Evolutionary conservation across 2,888 invertebrate genomes (phyloP).

Genomic region (Seira musarum): DNA sequence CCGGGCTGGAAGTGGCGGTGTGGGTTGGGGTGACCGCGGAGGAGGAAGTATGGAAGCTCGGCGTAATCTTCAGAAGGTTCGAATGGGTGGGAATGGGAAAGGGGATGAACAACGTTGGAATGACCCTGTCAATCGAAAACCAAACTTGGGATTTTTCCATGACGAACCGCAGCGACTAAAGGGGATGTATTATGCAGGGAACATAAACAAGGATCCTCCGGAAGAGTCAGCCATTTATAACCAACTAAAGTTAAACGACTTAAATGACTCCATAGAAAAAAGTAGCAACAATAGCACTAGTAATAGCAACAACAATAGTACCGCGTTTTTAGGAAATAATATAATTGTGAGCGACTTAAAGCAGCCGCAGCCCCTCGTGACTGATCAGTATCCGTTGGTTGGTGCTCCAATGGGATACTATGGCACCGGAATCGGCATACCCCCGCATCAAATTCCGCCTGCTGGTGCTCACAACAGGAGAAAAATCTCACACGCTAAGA

Average conservation of each 20-base stretch:
- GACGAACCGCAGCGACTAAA: no score
- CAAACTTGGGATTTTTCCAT: no score
- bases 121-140: no score
- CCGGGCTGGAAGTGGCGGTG: conserved; percentile 35
- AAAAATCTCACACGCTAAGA: conserved; percentile 45
- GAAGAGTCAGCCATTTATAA: no score
- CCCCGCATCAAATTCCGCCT: neutral
- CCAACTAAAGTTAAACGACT: no score
- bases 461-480: conserved; percentile 47
- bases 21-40: conserved; percentile 11
- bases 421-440: conserved; percentile 12
- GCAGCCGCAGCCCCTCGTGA: conserved; percentile 16
- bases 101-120: no score
- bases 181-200: no score
- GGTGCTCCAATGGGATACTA: conserved; percentile 27
- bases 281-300: neutral
- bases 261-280: no score
- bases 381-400: conserved; percentile 33
- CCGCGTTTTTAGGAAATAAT: neutral
- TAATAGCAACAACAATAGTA: conserved; percentile 8
- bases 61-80: neutral
- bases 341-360: conserved; percentile 42
- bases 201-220: no score
- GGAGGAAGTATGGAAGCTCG: conserved; percentile 27
- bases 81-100: neutral